phyloP scores from a whole-genome alignment of 2,113 vertebrate species.

The Pseudonaja textilis region DNA sequence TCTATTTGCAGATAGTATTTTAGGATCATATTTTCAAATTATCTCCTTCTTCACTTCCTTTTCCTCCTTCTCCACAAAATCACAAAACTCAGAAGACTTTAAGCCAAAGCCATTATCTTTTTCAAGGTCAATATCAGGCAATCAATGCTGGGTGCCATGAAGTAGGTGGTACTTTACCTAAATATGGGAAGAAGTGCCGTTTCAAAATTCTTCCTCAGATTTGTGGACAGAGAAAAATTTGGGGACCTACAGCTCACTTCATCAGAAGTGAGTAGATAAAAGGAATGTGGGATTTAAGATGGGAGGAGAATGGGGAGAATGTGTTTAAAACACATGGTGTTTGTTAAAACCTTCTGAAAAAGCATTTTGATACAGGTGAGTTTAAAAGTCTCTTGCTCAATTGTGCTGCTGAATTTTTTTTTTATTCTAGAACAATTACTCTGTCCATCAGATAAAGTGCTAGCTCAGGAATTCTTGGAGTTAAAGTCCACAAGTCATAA shows the following conservation, averaged over 20 bases:
- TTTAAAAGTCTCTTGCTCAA: background rate
- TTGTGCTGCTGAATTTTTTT: background rate
- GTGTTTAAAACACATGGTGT: background rate
- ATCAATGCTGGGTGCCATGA: background rate
- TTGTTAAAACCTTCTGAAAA: background rate
- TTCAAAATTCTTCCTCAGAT: background rate
- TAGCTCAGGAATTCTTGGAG: too few species aligned
- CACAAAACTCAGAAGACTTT: background rate
- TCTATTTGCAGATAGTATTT: background rate
- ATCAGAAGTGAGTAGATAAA: background rate
- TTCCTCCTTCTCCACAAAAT: background rate
- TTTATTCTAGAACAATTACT: background rate
- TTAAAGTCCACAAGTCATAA: too few species aligned
- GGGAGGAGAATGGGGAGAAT: background rate
- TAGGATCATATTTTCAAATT: background rate
- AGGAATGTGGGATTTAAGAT: background rate
- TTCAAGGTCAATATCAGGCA: too few species aligned
- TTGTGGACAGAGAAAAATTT: background rate
- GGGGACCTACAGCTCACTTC: background rate
- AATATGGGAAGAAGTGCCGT: background rate
- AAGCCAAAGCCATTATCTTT: background rate
- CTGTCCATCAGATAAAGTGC: background rate
- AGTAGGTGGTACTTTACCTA: background rate
- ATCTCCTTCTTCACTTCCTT: fast-evolving
- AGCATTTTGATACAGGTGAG: background rate